Evolutionary conservation across 1,140 invertebrate genomes (phyloP).

Genomic region (Anadara kagoshimensis): DNA sequence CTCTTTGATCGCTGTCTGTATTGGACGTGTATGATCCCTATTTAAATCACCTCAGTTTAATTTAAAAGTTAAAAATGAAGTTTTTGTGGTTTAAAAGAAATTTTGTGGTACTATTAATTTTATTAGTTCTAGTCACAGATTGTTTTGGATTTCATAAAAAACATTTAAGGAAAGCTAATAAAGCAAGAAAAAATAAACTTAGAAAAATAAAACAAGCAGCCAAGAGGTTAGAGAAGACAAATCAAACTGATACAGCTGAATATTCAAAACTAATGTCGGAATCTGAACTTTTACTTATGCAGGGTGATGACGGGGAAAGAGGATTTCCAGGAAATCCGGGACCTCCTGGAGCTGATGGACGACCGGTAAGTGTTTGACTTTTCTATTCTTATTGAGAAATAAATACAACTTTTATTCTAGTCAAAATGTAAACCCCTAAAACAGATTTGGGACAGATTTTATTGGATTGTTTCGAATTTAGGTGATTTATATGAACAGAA

Average conservation of each 20-base stretch:
- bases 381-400: not conserved
- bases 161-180: slow-evolving; percentile 8
- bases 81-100: not conserved
- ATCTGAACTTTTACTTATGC: slow-evolving; percentile 43
- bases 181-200: slow-evolving; percentile 7
- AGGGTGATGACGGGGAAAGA: slow-evolving; percentile 56
- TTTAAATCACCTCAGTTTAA: not conserved
- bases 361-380: slow-evolving; percentile 52
- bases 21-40: not conserved
- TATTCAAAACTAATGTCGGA: too few relatives aligned
- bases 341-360: slow-evolving; percentile 56
- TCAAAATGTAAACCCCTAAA: too few relatives aligned
- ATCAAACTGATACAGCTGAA: too few relatives aligned
- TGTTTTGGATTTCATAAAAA: slow-evolving; percentile 25
- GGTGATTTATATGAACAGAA: too few relatives aligned
- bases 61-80: not conserved
- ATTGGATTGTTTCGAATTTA: too few relatives aligned
- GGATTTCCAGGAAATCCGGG: slow-evolving; percentile 51
- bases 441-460: too few relatives aligned
- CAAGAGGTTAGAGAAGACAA: not conserved
- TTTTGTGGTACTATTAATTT: slow-evolving; percentile 2
- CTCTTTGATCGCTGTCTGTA: too few relatives aligned
- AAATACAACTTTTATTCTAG: too few relatives aligned
- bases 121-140: slow-evolving; percentile 11
- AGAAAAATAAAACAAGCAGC: not conserved